Percentiles rank a stretch among this genome's conserved stretches.
Evolutionary conservation across 2,888 invertebrate species (phyloP).

Genomic region (Drosophila multiciliata): DNA sequence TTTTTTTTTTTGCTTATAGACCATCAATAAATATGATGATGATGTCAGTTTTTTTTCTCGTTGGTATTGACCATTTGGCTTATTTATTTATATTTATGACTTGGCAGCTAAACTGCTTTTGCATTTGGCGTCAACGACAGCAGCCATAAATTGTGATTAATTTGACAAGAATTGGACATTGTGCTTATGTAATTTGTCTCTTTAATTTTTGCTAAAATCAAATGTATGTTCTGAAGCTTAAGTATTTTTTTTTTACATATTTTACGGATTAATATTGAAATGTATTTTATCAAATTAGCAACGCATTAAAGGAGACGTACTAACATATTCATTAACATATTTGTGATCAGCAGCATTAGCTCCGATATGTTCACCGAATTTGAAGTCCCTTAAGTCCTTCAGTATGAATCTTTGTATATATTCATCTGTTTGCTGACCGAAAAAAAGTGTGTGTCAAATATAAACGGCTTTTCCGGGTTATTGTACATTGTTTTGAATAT

Average conservation of each 20-base stretch:
- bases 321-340: neutral
- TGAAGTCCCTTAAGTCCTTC: neutral
- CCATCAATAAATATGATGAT: conserved; percentile 33
- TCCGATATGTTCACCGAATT: neutral
- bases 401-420: neutral
- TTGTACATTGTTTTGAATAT: neutral
- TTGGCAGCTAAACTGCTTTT: conserved; percentile 26
- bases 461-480: neutral
- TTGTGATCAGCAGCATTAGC: neutral
- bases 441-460: neutral
- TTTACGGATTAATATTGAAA: neutral
- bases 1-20: neutral
- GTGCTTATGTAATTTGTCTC: neutral
- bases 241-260: neutral
- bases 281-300: neutral
- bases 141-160: conserved; percentile 33
- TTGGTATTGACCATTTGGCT: conserved; percentile 11
- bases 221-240: neutral
- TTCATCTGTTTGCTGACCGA: neutral
- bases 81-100: conserved; percentile 37
- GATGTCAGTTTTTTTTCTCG: conserved; percentile 14
- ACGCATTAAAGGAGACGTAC: neutral
- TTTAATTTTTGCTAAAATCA: neutral
- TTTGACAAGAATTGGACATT: conserved; percentile 3
- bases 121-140: conserved; percentile 37